Conservation (phyloP, 2,888 invertebrate species). For the Priocnemis perturbator region DNA sequence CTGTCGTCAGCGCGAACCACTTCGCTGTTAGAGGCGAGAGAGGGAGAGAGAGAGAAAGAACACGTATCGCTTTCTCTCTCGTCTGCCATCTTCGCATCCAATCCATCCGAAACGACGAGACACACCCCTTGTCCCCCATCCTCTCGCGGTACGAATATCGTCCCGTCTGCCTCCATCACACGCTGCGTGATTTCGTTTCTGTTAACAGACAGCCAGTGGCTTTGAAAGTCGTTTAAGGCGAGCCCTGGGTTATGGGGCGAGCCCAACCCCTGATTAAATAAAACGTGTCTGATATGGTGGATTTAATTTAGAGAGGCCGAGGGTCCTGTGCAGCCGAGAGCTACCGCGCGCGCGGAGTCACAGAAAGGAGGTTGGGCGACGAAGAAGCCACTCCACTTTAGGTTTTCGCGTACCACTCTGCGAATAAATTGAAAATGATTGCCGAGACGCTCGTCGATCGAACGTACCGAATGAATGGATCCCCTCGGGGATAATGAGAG, state of each 20-base stretch:
- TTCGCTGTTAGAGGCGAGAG: too few relatives aligned
- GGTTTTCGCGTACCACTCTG: conserved; percentile 52
- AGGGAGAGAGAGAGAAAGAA: too few relatives aligned
- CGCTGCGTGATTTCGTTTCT: conserved; percentile 61
- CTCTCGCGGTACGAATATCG: conserved; percentile 24
- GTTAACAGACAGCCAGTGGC: conserved; percentile 58
- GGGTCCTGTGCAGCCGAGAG: conserved; percentile 32
- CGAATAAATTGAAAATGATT: conserved; percentile 71
- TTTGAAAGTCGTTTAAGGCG: conserved; percentile 66
- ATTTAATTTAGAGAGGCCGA: conserved; percentile 69
- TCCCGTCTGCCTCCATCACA: conserved; percentile 53
- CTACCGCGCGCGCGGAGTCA: not conserved
- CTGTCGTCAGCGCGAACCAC: too few relatives aligned
- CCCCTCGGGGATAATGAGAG: conserved; percentile 46
- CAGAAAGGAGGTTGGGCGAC: conserved; percentile 2
- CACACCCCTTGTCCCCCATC: too few relatives aligned
- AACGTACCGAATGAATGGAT: conserved; percentile 55
- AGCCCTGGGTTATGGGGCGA: conserved; percentile 34
- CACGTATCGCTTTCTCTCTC: too few relatives aligned
- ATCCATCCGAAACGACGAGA: conserved; percentile 31
- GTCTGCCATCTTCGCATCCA: conserved; percentile 33
- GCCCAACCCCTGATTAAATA: conserved; percentile 68
- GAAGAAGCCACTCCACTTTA: conserved; percentile 44
- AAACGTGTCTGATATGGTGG: conserved; percentile 73
- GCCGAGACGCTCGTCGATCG: conserved; percentile 54